Evolutionary conservation across 2,797 vertebrate genomes (phyloP).

Genomic region (Uromys caudimaculatus): DNA sequence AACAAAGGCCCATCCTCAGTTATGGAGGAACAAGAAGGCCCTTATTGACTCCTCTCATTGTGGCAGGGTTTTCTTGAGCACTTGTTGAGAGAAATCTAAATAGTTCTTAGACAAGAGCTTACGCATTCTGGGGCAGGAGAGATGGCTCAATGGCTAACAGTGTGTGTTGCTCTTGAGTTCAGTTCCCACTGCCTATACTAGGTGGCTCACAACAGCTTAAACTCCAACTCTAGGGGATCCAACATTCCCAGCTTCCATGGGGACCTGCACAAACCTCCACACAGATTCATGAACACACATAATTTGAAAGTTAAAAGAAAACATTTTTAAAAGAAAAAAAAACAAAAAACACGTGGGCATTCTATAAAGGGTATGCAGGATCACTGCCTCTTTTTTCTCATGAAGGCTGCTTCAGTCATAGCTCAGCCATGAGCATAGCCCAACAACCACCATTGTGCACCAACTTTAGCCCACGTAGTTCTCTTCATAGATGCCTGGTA

Average conservation of each 20-base stretch:
- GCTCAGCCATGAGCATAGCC: not conserved
- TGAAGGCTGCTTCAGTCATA: not conserved
- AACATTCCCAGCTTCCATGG: not conserved
- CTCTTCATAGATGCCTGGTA: not conserved
- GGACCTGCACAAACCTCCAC: not conserved
- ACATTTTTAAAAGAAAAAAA: not conserved
- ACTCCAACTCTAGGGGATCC: not conserved
- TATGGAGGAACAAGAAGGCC: not conserved
- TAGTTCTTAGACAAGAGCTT: not conserved
- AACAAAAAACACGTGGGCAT: not conserved
- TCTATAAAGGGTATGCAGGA: not conserved
- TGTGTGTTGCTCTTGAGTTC: not conserved
- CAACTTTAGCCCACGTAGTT: not conserved
- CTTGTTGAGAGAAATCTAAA: not conserved
- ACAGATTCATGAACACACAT: not conserved
- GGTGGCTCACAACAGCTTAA: not conserved
- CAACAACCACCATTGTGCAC: not conserved
- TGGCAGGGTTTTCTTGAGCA: not conserved
- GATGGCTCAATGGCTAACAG: not conserved
- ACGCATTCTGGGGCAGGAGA: not conserved
- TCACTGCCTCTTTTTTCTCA: not conserved
- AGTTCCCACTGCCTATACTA: not conserved
- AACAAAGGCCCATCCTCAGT: not conserved
- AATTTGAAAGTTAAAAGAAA: not conserved
- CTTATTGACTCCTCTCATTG: not conserved